phyloP scores from a whole-genome alignment of 2,888 invertebrate genomes.

The Hydropsyche betteni region DNA sequence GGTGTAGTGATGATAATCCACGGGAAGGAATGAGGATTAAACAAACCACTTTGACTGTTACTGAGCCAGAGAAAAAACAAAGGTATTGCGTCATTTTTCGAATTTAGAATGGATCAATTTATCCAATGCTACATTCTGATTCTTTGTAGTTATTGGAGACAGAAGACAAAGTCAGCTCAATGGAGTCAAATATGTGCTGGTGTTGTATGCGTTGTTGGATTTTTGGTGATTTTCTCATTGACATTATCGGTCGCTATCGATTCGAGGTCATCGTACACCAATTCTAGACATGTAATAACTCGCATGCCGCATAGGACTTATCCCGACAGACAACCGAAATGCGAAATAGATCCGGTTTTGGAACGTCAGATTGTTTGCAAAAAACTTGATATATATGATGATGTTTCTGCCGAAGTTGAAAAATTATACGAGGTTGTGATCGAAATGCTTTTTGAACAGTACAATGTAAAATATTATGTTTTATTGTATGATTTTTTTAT shows the following conservation, averaged over 20 bases:
- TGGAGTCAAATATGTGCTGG: conserved; percentile 50
- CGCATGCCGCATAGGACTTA: no score
- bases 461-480: background rate
- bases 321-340: no score
- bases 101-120: background rate
- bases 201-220: conserved; percentile 45
- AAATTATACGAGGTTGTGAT: no score
- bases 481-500: background rate
- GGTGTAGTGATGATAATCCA: background rate
- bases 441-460: no score
- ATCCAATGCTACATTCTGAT: background rate
- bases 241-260: conserved; percentile 38
- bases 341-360: no score
- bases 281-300: no score
- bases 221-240: conserved; percentile 42
- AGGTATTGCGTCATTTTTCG: conserved; percentile 20
- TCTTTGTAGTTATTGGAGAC: background rate
- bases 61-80: conserved; percentile 36
- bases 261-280: background rate
- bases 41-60: conserved; percentile 43
- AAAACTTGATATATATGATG: no score
- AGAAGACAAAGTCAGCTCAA: conserved; percentile 38
- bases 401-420: no score
- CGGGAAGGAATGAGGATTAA: conserved; percentile 45
- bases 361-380: no score